These are phyloP conservation scores for Siderastrea siderea DNA, from an alignment of 92 coral and sea anemone genomes.

Conservation along the genomic window DNA sequence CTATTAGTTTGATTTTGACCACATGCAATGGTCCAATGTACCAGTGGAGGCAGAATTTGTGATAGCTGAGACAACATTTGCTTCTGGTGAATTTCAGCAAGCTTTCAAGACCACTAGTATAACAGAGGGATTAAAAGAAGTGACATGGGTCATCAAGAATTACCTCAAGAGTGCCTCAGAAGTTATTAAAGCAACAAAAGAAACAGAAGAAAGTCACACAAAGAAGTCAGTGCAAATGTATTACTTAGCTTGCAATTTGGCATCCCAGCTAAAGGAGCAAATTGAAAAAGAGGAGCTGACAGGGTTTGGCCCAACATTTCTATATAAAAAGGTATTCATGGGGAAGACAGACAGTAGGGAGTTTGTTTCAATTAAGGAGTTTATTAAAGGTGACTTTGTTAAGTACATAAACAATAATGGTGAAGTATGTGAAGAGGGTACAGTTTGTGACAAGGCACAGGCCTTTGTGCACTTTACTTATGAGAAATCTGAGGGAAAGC, in stretches of 20 bases:
- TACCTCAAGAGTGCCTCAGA: conserved; percentile 51
- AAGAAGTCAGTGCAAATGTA: conserved; percentile 69
- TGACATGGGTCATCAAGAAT: conserved; percentile 64
- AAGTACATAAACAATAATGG: conserved; percentile 44
- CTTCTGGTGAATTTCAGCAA: conserved; percentile 59
- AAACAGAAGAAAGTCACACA: conserved; percentile 64
- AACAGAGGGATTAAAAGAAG: conserved; percentile 44
- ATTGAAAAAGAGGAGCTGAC: conserved; percentile 40
- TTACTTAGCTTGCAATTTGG: conserved; percentile 69
- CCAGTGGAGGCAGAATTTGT: conserved; percentile 37
- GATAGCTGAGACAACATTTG: conserved; percentile 48
- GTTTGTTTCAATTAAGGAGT: conserved; percentile 75
- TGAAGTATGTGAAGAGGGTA: conserved; percentile 14
- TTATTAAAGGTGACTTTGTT: conserved; percentile 67
- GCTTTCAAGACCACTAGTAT: conserved; percentile 46
- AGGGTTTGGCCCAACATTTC: conserved; percentile 71
- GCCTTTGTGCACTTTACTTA: conserved; percentile 61
- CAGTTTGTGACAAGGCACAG: conserved; percentile 65
- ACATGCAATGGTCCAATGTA: conserved; percentile 67
- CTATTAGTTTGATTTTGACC: conserved; percentile 54
- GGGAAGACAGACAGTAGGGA: conserved; percentile 69
- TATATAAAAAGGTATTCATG: conserved; percentile 76
- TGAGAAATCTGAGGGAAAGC: conserved; percentile 58
- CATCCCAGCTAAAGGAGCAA: conserved; percentile 61
- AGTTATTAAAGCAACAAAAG: conserved; percentile 22